A percentile compares a stretch with the other conserved stretches of the same genome.
phyloP scores from a whole-genome alignment of 2,797 vertebrate genomes.

The Tadarida brasiliensis region DNA sequence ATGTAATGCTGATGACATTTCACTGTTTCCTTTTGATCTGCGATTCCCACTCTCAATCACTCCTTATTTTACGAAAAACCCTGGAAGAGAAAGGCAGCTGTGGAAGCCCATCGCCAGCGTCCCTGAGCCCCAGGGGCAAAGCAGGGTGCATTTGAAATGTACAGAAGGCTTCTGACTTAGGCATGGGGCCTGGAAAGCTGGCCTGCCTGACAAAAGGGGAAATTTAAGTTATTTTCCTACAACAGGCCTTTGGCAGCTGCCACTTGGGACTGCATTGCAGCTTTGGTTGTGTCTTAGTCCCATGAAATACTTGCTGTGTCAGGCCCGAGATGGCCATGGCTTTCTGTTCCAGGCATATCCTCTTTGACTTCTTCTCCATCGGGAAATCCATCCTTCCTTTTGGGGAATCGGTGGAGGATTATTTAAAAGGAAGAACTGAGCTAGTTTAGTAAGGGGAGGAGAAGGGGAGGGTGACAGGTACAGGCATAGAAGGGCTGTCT shows the following conservation, averaged over 20 bases:
- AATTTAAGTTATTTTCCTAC: constrained; percentile 76
- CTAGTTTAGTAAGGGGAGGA: neutral
- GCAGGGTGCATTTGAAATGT: constrained; percentile 45
- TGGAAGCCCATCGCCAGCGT: constrained; percentile 71
- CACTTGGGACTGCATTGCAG: neutral
- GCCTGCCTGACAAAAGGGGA: constrained; percentile 75
- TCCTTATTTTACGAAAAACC: constrained; percentile 84
- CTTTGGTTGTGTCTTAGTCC: neutral
- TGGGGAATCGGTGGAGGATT: neutral
- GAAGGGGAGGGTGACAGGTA: neutral
- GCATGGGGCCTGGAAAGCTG: constrained; percentile 57
- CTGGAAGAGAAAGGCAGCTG: constrained; percentile 77
- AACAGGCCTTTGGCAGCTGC: constrained; percentile 57
- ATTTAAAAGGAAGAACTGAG: constrained; percentile 42
- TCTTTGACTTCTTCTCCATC: constrained; percentile 35
- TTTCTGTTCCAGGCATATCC: neutral
- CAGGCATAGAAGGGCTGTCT: neutral
- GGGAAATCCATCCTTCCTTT: neutral
- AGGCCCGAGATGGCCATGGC: neutral
- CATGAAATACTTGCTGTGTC: neutral
- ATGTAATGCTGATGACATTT: constrained; percentile 90
- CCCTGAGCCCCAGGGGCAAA: constrained; percentile 60
- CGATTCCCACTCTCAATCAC: constrained; percentile 87
- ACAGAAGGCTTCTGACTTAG: constrained; percentile 60
- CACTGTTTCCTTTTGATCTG: constrained; percentile 87